These are phyloP conservation scores for Myotis yumanensis DNA, from an alignment of 2,113 vertebrate species.

Conservation along the genomic window DNA sequence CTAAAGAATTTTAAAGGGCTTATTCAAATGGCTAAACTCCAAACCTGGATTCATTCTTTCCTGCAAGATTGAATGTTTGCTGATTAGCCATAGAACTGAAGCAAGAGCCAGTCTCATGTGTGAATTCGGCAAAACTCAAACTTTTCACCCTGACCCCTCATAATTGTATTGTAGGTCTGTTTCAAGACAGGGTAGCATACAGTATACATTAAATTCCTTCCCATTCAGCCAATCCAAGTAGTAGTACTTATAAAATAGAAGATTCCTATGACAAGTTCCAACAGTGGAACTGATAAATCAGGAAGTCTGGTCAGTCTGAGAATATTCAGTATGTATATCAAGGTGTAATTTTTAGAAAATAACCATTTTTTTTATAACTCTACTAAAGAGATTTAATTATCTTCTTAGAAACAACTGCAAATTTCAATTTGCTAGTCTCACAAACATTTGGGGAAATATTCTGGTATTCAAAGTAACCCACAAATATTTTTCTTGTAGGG, in stretches of 20 bases:
- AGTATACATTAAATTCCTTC: neutral
- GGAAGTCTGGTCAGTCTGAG: neutral
- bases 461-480: constrained; percentile 45
- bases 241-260: neutral
- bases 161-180: neutral
- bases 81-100: neutral
- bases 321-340: neutral
- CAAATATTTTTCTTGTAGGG: constrained; percentile 84
- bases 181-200: neutral
- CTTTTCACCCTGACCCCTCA: neutral
- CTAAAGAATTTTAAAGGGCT: constrained; percentile 20
- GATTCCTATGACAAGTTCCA: neutral
- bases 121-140: neutral
- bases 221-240: neutral
- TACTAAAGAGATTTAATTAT: neutral
- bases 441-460: constrained; percentile 36
- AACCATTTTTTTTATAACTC: neutral
- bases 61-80: neutral
- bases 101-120: neutral
- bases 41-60: constrained; percentile 16
- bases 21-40: neutral
- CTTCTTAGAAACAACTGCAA: neutral
- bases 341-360: neutral
- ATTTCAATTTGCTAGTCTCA: neutral
- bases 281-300: neutral